Evolutionary conservation across 2,888 invertebrate genomes (phyloP).

Genomic region (Thera britannica): DNA sequence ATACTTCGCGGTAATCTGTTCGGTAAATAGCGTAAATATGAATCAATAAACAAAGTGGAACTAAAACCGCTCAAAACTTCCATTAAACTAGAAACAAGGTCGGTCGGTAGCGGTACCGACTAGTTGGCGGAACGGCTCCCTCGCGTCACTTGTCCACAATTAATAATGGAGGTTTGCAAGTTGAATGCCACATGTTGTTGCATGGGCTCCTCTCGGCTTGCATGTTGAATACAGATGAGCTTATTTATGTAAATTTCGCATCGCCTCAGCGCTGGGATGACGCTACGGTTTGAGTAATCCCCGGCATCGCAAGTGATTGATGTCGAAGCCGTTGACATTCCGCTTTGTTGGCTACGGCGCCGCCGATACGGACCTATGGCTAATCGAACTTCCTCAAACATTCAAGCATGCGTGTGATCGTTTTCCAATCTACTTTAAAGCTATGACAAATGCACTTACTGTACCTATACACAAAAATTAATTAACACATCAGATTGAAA

Average conservation of each 20-base stretch:
- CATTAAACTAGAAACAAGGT: conserved; percentile 68
- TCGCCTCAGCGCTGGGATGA: conserved; percentile 67
- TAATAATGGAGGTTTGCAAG: conserved; percentile 81
- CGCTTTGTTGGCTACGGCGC: conserved; percentile 54
- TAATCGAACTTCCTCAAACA: conserved; percentile 42
- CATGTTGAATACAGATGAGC: conserved; percentile 81
- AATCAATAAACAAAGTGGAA: conserved; percentile 59
- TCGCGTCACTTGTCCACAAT: conserved; percentile 76
- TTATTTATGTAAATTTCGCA: conserved; percentile 79
- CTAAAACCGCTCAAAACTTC: conserved; percentile 57
- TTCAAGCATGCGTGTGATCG: conserved; percentile 2
- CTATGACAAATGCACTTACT: not conserved
- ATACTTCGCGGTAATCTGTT: conserved; percentile 37
- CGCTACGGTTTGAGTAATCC: conserved; percentile 72
- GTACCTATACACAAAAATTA: not conserved
- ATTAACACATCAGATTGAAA: conserved; percentile 5
- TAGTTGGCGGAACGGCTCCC: conserved; percentile 58
- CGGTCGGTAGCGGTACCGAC: conserved; percentile 48
- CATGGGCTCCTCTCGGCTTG: conserved; percentile 72
- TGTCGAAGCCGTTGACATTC: conserved; percentile 70
- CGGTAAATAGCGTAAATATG: conserved; percentile 49
- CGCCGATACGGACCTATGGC: conserved; percentile 44
- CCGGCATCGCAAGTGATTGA: conserved; percentile 76
- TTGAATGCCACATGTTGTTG: conserved; percentile 82
- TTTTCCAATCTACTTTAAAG: conserved; percentile 6